Evolutionary conservation across 1,140 invertebrate genomes (phyloP).

Genomic region (Orchestia grillus): DNA sequence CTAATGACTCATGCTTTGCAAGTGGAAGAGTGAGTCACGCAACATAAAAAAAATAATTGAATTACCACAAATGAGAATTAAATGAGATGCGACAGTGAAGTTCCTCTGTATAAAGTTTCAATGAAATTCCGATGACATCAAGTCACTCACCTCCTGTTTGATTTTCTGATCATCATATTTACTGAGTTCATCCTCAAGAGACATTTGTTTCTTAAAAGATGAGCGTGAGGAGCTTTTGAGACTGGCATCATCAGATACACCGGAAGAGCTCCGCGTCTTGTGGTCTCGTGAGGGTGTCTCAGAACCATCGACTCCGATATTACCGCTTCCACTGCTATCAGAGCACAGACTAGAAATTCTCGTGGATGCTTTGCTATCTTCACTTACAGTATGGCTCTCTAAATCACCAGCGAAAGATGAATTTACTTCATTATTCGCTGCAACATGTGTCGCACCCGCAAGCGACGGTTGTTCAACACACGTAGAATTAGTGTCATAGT

Average conservation of each 20-base stretch:
- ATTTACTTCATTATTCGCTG: not conserved
- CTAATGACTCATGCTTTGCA: not conserved
- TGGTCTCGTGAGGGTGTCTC: not conserved
- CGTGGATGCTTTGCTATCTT: not conserved
- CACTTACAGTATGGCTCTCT: not conserved
- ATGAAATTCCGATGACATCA: not conserved
- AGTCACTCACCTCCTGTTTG: not conserved
- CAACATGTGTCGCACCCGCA: not conserved
- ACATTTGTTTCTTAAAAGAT: constrained; percentile 27
- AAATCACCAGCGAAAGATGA: not conserved
- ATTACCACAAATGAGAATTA: not conserved
- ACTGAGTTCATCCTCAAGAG: constrained; percentile 39
- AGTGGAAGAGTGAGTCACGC: not conserved
- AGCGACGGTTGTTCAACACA: not conserved
- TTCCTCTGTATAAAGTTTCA: not conserved
- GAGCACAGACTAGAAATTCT: not conserved
- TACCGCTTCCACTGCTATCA: not conserved
- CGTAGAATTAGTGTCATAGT: not conserved
- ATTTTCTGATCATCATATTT: constrained; percentile 37
- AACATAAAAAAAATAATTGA: not conserved
- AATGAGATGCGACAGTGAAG: not conserved
- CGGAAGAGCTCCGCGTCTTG: not conserved
- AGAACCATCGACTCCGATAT: not conserved
- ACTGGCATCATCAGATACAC: not conserved
- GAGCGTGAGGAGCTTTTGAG: constrained; percentile 29